A percentile compares a stretch with the other conserved stretches of the same genome.
Conservation (phyloP, 2,888 invertebrate species). For the Gymnosoma rotundatum region DNA sequence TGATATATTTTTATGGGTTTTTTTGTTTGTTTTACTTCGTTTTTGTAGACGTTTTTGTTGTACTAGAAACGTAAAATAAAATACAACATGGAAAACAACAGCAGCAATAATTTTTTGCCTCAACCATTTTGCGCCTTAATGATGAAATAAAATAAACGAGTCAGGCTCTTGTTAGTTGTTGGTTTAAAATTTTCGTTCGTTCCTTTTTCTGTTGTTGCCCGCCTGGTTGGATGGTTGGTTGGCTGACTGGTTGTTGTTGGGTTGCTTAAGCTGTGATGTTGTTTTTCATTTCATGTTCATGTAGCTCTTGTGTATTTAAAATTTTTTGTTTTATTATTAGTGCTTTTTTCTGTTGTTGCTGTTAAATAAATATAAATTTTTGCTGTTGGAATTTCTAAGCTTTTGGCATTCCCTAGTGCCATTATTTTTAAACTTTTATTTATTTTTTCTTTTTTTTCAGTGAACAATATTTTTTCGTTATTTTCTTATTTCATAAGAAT, state of each 20-base stretch:
- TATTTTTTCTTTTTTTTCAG: neutral
- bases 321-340: conserved; percentile 47
- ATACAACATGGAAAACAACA: conserved; percentile 41
- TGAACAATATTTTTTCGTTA: conserved; percentile 37
- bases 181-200: conserved; percentile 33
- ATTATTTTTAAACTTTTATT: conserved; percentile 67
- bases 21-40: conserved; percentile 2
- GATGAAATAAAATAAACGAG: conserved; percentile 61
- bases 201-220: conserved; percentile 28
- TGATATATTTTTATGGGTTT: conserved; percentile 25
- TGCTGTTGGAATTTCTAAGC: conserved; percentile 70
- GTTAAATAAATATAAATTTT: conserved; percentile 50
- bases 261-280: conserved; percentile 52
- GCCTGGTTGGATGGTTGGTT: no score
- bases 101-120: conserved; percentile 54
- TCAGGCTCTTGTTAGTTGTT: conserved; percentile 46
- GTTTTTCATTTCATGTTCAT: conserved; percentile 67
- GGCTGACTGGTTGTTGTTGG: no score
- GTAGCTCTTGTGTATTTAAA: conserved; percentile 53
- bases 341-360: conserved; percentile 53
- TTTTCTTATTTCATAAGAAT: no score
- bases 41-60: conserved; percentile 30
- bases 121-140: conserved; percentile 63
- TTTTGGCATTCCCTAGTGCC: conserved; percentile 78
- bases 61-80: conserved; percentile 46